A percentile compares a stretch with the other conserved stretches of the same genome.
These are phyloP conservation scores for Diachrysia chrysitis DNA, from an alignment of 2,888 invertebrate species.

Conservation along the genomic window DNA sequence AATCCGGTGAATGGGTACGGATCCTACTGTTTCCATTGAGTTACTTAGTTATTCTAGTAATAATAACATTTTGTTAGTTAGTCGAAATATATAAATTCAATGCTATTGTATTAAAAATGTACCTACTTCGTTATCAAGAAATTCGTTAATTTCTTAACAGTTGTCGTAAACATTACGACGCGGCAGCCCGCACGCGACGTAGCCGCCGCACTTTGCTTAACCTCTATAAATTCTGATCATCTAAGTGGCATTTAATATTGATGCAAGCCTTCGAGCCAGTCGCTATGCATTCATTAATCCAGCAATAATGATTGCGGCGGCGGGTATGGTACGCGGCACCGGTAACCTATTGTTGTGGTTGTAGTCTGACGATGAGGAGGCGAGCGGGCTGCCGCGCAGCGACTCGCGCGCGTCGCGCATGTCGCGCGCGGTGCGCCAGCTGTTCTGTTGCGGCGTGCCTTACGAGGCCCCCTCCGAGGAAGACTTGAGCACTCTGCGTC, in stretches of 20 bases:
- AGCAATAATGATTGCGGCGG: constrained; percentile 8
- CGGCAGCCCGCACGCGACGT: constrained; percentile 72
- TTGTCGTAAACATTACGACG: constrained; percentile 38
- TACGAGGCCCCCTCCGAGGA: constrained; percentile 80
- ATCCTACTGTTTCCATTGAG: constrained; percentile 18
- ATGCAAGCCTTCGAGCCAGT: constrained; percentile 5
- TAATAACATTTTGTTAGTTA: constrained; percentile 25
- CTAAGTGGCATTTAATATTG: not conserved
- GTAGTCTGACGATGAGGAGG: constrained; percentile 83
- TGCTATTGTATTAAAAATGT: not conserved
- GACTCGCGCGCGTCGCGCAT: constrained; percentile 78
- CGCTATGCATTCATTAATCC: not conserved
- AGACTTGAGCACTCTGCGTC: constrained; percentile 67
- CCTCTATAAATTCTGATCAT: constrained; percentile 15
- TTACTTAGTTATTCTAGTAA: constrained; percentile 21
- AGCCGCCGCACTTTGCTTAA: constrained; percentile 28
- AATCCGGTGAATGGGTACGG: constrained; percentile 77
- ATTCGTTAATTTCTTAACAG: not conserved
- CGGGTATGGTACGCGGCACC: constrained; percentile 17
- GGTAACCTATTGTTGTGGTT: constrained; percentile 64
- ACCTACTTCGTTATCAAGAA: not conserved
- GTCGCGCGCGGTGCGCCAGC: constrained; percentile 77
- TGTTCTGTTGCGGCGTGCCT: constrained; percentile 82
- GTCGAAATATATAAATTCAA: not conserved
- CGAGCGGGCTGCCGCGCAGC: constrained; percentile 85